Percentiles rank a stretch among this genome's conserved stretches.
These are phyloP conservation scores for Drosophila orena DNA, from an alignment of 1,140 invertebrate genomes.

Conservation along the genomic window DNA sequence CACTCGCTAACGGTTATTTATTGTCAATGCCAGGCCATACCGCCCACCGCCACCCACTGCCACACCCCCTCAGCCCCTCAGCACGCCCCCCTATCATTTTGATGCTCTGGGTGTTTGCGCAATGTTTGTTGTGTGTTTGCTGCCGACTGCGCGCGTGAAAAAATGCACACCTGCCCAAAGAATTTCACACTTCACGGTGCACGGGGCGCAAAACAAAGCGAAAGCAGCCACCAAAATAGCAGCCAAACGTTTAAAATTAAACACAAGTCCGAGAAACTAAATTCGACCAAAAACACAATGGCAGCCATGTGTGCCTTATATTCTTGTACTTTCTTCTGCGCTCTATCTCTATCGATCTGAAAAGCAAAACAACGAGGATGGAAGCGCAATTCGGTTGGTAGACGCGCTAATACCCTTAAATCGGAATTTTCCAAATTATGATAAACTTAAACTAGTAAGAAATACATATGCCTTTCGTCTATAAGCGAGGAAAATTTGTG, in stretches of 20 bases:
- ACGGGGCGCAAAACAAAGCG: constrained; percentile 11
- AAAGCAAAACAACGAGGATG: not conserved
- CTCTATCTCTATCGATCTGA: constrained; percentile 18
- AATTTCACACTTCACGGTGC: constrained; percentile 66
- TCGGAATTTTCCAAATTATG: too few relatives aligned
- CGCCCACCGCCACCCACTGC: not conserved
- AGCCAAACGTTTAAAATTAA: constrained; percentile 63
- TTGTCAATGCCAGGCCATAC: constrained; percentile 45
- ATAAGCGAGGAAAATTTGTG: too few relatives aligned
- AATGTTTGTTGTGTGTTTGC: constrained; percentile 68
- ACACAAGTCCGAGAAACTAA: constrained; percentile 54
- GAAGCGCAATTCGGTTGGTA: too few relatives aligned
- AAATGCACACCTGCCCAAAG: constrained; percentile 76
- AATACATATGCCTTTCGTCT: too few relatives aligned
- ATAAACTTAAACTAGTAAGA: too few relatives aligned
- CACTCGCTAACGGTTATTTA: constrained; percentile 34
- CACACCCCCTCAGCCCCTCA: not conserved
- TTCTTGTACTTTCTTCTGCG: not conserved
- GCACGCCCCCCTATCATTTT: constrained; percentile 43
- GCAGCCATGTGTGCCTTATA: constrained; percentile 11
- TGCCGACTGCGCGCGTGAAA: constrained; percentile 56
- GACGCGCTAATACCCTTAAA: not conserved
- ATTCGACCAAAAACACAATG: constrained; percentile 49
- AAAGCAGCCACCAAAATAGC: constrained; percentile 64
- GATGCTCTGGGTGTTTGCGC: constrained; percentile 24